Evolutionary conservation across 2,888 invertebrate genomes (phyloP).

Genomic region (Drosophila neonasuta): DNA sequence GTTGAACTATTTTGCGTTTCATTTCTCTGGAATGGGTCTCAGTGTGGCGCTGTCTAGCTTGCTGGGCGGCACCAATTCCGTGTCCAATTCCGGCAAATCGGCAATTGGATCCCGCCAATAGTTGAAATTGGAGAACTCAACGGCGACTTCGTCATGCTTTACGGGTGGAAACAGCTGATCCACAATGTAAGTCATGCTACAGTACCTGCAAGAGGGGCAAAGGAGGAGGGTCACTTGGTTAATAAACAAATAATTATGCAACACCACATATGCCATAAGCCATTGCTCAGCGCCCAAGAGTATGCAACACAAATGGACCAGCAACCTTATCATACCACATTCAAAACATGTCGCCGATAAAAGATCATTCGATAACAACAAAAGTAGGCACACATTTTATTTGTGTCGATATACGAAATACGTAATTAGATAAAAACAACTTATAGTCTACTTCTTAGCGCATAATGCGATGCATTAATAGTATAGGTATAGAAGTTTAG

Average conservation of each 20-base stretch:
- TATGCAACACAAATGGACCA: conserved; percentile 37
- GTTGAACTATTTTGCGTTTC: conserved; percentile 14
- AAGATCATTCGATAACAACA: conserved; percentile 49
- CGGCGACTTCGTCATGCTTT: conserved; percentile 85
- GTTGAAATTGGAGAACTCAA: conserved; percentile 92
- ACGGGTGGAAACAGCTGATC: conserved; percentile 97
- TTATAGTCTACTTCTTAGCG: conserved; percentile 13
- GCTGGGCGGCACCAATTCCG: conserved; percentile 39
- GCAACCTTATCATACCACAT: conserved; percentile 50
- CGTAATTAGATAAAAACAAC: conserved; percentile 27
- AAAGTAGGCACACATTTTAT: conserved; percentile 59
- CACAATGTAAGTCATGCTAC: conserved; percentile 95
- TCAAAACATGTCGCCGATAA: conserved; percentile 1
- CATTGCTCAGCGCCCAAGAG: conserved; percentile 35
- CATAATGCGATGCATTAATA: conserved; percentile 4
- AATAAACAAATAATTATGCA: conserved; percentile 2
- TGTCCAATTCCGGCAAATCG: conserved; percentile 81
- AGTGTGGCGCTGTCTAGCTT: conserved; percentile 65
- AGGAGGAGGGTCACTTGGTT: not conserved
- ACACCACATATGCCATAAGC: not conserved
- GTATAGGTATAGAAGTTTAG: conserved; percentile 1
- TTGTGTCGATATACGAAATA: conserved; percentile 34
- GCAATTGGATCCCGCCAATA: conserved; percentile 96
- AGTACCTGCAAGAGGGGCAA: conserved; percentile 85
- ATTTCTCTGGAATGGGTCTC: conserved; percentile 81